A percentile compares a stretch with the other conserved stretches of the same genome.
These are phyloP conservation scores for Ferrisia virgata DNA, from an alignment of 2,888 invertebrate species.

Conservation along the genomic window DNA sequence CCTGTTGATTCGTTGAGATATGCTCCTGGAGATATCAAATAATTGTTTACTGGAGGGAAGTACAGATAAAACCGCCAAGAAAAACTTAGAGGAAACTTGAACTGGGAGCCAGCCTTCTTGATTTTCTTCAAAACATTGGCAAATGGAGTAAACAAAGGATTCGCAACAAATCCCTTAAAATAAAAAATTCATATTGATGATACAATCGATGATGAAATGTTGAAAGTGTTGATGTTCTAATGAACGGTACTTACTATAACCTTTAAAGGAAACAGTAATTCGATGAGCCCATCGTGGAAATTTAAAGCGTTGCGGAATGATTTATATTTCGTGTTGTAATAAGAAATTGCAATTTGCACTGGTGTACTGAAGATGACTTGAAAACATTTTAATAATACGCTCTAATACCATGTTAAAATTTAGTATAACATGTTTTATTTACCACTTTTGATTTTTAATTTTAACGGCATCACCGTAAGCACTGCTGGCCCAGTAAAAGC, in stretches of 20 bases:
- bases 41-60: neutral
- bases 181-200: too few relatives aligned
- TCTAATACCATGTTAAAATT: neutral
- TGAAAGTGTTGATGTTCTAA: too few relatives aligned
- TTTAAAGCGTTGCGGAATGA: neutral
- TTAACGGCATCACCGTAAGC: neutral
- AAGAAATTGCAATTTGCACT: neutral
- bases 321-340: neutral
- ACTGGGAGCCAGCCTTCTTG: neutral
- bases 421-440: too few relatives aligned
- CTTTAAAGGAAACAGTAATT: neutral
- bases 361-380: neutral
- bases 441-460: neutral
- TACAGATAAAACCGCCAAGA: neutral
- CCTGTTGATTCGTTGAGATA: neutral
- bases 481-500: neutral
- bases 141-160: neutral
- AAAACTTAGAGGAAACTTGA: neutral
- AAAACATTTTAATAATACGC: neutral
- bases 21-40: neutral
- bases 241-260: neutral
- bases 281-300: neutral
- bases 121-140: neutral
- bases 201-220: too few relatives aligned
- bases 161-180: neutral